Base-by-base conservation (phyloP, 2,797 vertebrate species). In the Setipinna tenuifilis region DNA sequence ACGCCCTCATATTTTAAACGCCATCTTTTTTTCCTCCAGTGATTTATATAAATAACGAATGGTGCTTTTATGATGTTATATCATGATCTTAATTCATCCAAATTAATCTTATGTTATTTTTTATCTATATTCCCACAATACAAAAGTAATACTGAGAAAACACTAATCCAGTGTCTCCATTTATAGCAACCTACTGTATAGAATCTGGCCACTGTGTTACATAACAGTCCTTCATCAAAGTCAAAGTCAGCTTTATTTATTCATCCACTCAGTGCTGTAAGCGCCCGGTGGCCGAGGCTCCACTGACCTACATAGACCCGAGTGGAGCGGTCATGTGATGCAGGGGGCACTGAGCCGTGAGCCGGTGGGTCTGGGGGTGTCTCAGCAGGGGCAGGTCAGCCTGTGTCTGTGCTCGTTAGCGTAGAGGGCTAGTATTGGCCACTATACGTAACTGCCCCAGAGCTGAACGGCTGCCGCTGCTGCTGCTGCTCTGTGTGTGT, bases 221-320 rank as follows among this genome's bases (percentile, higher is more conserved):
- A n/a, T 82, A 89, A 87, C 17, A 44, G 3, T 65, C 71, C 71
- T 44, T 4, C n/a, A 61, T 61, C 59, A n/a, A n/a, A n/a, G n/a
- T n/a, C n/a, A n/a, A n/a, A n/a, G n/a, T n/a, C n/a, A n/a, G n/a
- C n/a, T n/a, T n/a, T n/a, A n/a, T n/a, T n/a, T 17, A 61, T 48
- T 10, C 46, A 54, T 14, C 50, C 50, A 54, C 9, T 3, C 50
- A n/a, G 28, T 31, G 25, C 65, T 19, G 7, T 44, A 44, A 44
- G 71, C 44, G 7, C 68, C 11, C 23, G 41, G 16, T 48, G 83
- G 19, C 83, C 21, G 35, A 41, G 50, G 81, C 80, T 65, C 19
- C 12, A 82, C 28, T 87, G 85, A 88, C 84, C 89, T 85, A 88
- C 78, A 85, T 50, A 62, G 84, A 84, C 44, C 65, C 48, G 80